A percentile compares a stretch with the other conserved stretches of the same genome.
Evolutionary conservation across 1,140 invertebrate species (phyloP).

Genomic region (Zaprionus ghesquierei): DNA sequence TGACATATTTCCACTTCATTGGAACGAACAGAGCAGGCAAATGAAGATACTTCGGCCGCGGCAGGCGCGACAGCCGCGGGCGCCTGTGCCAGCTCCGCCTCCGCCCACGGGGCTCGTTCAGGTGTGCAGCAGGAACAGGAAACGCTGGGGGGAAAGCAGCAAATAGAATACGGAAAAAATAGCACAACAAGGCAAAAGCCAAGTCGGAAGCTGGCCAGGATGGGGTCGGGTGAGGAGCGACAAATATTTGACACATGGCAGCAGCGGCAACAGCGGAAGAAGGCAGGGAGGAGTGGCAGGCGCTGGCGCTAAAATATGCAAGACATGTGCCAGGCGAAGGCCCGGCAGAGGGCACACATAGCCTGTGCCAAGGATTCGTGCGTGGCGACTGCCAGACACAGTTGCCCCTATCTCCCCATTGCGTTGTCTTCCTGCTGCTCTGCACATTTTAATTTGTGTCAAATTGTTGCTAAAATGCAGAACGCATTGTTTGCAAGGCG

Average conservation of each 20-base stretch:
- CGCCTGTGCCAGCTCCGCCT: no score
- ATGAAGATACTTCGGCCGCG: constrained; percentile 68
- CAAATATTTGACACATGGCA: constrained; percentile 69
- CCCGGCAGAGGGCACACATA: not conserved
- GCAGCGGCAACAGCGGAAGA: not conserved
- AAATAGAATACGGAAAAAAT: constrained; percentile 4
- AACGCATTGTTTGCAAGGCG: constrained; percentile 66
- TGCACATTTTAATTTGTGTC: constrained; percentile 78
- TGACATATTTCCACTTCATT: constrained; percentile 81
- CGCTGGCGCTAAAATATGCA: constrained; percentile 60
- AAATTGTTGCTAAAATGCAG: constrained; percentile 80
- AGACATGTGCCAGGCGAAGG: constrained; percentile 58
- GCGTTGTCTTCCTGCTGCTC: constrained; percentile 24
- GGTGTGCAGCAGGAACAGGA: constrained; percentile 28
- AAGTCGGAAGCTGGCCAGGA: not conserved
- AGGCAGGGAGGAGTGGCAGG: not conserved
- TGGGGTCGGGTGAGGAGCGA: constrained; percentile 36
- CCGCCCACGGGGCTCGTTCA: constrained; percentile 52
- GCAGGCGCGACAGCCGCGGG: constrained; percentile 30
- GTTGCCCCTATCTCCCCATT: not conserved
- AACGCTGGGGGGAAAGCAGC: not conserved
- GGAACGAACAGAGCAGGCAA: constrained; percentile 63
- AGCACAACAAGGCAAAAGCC: not conserved
- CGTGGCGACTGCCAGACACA: constrained; percentile 21
- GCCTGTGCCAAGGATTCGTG: constrained; percentile 17